A percentile compares a stretch with the other conserved stretches of the same genome.
These are phyloP conservation scores for Aphelinus atriplicis DNA, from an alignment of 1,140 invertebrate genomes.

Conservation along the genomic window DNA sequence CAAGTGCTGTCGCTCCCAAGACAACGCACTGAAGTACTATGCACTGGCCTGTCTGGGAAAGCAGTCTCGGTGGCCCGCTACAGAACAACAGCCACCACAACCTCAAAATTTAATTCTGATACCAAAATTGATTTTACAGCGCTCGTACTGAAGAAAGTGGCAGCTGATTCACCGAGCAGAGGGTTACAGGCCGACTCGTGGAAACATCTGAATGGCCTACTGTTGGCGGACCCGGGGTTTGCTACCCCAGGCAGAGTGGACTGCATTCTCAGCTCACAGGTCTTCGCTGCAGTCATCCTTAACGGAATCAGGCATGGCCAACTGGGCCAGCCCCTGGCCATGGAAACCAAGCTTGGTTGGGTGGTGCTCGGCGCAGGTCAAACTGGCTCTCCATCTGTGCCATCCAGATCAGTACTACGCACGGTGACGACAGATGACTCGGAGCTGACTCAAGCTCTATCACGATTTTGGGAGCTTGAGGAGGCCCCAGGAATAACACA, in stretches of 20 bases:
- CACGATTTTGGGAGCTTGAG: neutral
- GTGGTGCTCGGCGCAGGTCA: neutral
- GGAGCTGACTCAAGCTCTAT: neutral
- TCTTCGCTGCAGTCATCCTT: neutral
- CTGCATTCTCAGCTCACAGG: neutral
- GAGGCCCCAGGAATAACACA: neutral
- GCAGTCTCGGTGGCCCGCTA: neutral
- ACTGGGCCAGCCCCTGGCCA: neutral
- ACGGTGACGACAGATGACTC: neutral
- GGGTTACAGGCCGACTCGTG: neutral
- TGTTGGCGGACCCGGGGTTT: neutral
- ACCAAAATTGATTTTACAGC: neutral
- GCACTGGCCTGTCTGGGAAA: neutral
- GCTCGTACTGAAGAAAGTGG: neutral
- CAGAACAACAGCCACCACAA: neutral
- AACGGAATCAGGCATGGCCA: neutral
- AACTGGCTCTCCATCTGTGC: neutral
- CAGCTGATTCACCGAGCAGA: neutral
- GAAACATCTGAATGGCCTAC: no score
- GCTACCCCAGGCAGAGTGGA: neutral
- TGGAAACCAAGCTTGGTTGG: conserved; percentile 8
- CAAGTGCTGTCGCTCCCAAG: neutral
- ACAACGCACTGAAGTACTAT: neutral
- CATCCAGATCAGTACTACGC: neutral
- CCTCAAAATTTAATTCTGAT: neutral